Evolutionary conservation across 2,797 vertebrate species (phyloP).

Genomic region (Anas capensis): DNA sequence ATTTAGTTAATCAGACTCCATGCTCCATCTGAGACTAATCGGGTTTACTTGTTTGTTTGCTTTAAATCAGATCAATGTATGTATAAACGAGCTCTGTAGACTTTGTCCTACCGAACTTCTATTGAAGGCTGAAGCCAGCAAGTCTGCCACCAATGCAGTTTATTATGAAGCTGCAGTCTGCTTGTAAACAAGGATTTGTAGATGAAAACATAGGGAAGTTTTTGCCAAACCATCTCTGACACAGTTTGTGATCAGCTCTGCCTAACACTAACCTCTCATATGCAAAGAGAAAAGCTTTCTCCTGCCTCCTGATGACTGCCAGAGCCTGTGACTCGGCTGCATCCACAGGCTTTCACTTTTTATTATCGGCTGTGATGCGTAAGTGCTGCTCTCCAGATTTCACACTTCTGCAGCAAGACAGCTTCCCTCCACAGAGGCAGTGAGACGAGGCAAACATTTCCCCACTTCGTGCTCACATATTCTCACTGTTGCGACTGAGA

Average conservation of each 20-base stretch:
- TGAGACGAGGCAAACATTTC: background rate
- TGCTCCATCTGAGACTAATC: background rate
- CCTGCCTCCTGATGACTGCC: background rate
- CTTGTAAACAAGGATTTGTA: background rate
- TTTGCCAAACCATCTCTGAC: background rate
- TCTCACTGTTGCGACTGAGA: background rate
- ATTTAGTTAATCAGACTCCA: background rate
- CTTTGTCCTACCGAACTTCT: background rate
- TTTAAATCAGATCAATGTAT: background rate
- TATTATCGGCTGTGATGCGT: accelerated
- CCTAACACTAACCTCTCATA: background rate
- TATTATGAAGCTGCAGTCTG: background rate
- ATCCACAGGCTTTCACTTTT: background rate
- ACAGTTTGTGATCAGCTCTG: background rate
- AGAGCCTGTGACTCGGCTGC: background rate
- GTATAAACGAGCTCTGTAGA: background rate
- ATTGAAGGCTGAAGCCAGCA: background rate
- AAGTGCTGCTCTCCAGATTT: background rate
- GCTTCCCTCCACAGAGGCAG: background rate
- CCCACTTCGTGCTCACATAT: background rate
- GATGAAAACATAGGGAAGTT: background rate
- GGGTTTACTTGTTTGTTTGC: background rate
- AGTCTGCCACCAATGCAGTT: background rate
- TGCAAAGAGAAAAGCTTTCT: background rate
- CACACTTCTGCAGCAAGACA: background rate